Evolutionary conservation across 2,113 vertebrate species (phyloP), one percentile per base, ranked within the genome.

Genomic region (Hippocampus abdominalis): DNA sequence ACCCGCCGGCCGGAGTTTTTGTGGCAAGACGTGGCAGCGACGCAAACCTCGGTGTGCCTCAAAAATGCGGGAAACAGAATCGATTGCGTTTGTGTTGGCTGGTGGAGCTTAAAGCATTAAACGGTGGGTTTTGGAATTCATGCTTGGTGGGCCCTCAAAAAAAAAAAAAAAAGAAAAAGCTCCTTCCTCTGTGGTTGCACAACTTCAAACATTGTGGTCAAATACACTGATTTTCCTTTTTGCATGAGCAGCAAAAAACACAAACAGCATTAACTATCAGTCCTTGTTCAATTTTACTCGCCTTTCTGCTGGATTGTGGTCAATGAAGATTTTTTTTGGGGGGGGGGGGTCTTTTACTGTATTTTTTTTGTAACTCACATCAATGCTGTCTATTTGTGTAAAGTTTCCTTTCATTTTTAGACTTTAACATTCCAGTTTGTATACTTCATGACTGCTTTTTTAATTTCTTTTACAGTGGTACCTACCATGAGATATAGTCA

Each of bases 1-100:
- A 72, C 64, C 27, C 71, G 48, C 83, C 75, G 72, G 84, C 79
- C 74, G 78, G 74, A 64, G 75, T 78, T 82, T 72, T 29, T 32
- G 57, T 29, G 66, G 39, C 75, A 71, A 75, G 81, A 81, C 75
- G 75, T 77, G 69, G 68, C 79, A 44, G 80, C 70, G 75, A 51
- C 73, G 69, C 72, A 68, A 72, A 69, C 54, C 68, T 66, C 53
- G 27, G 62, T 67, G 44, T 79, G 64, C 64, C 64, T 81, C 71
- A 74, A 44, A 81, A 60, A 73, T 76, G 72, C 64, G 13, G 7
- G 61, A 42, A 80, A 79, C 73, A 77, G 71, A 81, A 73, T 56
- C 49, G 53, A 57, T 71, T 1, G 44, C 62, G 74, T 71, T 81
- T 66, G 75, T 49, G 27, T 73, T 73, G 79, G 86, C 80, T 76